phyloP scores from a whole-genome alignment of 2,888 invertebrate species.

The Halictus ligatus region DNA sequence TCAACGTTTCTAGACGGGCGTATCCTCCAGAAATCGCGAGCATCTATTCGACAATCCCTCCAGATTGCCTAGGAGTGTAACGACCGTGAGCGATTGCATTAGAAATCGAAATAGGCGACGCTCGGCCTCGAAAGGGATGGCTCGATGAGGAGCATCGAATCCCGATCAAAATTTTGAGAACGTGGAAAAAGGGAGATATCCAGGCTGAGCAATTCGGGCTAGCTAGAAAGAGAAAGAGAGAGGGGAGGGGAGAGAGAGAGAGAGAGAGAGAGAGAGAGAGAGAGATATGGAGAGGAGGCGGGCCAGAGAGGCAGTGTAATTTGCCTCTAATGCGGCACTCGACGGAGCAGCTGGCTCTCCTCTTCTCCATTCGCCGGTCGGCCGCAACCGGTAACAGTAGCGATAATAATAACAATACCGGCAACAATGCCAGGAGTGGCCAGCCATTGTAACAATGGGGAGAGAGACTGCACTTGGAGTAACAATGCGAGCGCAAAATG shows the following conservation, averaged over 20 bases:
- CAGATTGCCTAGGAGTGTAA: not conserved
- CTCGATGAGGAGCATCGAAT: conserved; percentile 18
- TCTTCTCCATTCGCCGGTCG: conserved; percentile 70
- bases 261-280: conserved; percentile 22
- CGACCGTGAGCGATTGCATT: not conserved
- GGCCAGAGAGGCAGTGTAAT: conserved; percentile 76
- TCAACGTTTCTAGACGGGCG: not conserved
- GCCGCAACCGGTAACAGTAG: conserved; percentile 81
- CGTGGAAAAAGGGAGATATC: conserved; percentile 17
- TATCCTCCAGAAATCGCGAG: not conserved
- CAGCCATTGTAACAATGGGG: conserved; percentile 77
- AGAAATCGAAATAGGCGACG: not conserved
- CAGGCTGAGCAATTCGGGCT: not conserved
- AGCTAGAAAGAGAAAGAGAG: not conserved
- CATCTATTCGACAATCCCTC: not conserved
- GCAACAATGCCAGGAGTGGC: conserved; percentile 82
- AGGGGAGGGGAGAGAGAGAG: not conserved
- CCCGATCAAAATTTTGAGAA: conserved; percentile 39
- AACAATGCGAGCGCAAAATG: conserved; percentile 83
- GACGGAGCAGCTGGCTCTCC: conserved; percentile 77
- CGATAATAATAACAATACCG: conserved; percentile 82
- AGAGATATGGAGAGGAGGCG: conserved; percentile 42
- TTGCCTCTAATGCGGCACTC: conserved; percentile 81
- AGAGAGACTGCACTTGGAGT: conserved; percentile 81
- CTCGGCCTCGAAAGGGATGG: not conserved